Conservation (phyloP, 2,797 vertebrate species). For the Macropus fuliginosus region DNA sequence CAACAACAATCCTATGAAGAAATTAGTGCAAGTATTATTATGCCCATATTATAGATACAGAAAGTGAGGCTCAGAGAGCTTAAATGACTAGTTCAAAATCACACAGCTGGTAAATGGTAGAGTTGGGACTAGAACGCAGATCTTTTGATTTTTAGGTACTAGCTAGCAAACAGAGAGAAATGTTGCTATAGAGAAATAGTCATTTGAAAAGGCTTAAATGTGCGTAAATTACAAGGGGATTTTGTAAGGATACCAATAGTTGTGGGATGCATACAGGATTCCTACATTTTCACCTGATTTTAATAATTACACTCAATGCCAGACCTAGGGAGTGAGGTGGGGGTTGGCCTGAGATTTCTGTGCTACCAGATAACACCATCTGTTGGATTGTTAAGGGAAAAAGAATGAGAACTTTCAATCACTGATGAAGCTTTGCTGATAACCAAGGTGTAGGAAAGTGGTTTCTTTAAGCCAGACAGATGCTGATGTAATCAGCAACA, state of each 20-base stretch:
- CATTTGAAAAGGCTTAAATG: constrained; percentile 1
- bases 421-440: constrained; percentile 16
- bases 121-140: not conserved
- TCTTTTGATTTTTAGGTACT: not conserved
- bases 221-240: not conserved
- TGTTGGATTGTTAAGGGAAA: constrained; percentile 20
- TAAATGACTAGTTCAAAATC: not conserved
- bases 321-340: not conserved
- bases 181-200: not conserved
- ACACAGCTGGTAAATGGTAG: not conserved
- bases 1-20: not conserved
- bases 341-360: not conserved
- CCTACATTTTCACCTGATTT: not conserved
- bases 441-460: not conserved
- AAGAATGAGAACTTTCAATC: constrained; percentile 34
- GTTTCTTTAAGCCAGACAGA: constrained; percentile 25
- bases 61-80: not conserved
- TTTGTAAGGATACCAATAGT: not conserved
- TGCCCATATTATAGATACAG: not conserved
- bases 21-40: not conserved
- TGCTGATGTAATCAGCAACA: constrained; percentile 16
- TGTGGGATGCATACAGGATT: not conserved
- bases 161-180: constrained; percentile 10
- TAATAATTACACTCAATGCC: not conserved
- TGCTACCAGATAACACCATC: constrained; percentile 31